These are phyloP conservation scores for Eristalinus sepulchralis DNA, from an alignment of 2,888 invertebrate species.

Conservation along the genomic window DNA sequence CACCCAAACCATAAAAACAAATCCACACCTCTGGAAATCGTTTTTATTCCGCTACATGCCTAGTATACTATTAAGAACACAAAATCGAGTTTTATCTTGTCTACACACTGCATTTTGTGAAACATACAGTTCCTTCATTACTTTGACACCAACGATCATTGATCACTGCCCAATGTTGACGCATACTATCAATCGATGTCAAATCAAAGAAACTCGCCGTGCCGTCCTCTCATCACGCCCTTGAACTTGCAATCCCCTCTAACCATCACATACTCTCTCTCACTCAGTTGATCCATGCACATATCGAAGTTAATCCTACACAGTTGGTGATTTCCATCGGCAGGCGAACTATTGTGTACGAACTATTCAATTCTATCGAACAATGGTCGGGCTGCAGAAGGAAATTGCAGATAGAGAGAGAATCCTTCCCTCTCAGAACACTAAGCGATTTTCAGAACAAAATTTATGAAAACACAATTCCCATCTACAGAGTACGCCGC, in stretches of 20 bases:
- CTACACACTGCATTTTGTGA: no score
- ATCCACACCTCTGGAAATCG: no score
- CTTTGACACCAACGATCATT: not conserved
- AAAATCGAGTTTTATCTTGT: no score
- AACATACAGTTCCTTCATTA: no score
- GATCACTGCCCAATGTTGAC: not conserved
- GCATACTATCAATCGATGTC: not conserved
- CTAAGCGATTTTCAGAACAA: not conserved
- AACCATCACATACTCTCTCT: not conserved
- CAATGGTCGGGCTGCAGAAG: not conserved
- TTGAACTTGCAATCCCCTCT: not conserved
- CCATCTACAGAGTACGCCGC: not conserved
- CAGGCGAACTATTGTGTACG: conserved; percentile 8
- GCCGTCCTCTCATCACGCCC: not conserved
- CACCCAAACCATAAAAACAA: no score
- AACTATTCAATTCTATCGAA: conserved; percentile 7
- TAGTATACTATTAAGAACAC: no score
- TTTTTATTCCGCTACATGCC: no score
- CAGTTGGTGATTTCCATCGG: conserved; percentile 37
- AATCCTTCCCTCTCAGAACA: no score
- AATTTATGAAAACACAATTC: not conserved
- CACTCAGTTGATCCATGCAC: not conserved
- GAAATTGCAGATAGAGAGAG: not conserved
- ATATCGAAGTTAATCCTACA: conserved; percentile 47
- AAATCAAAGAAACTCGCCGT: not conserved